A percentile compares a stretch with the other conserved stretches of the same genome.
Conservation (phyloP, 2,113 vertebrate genomes). For the Sinocyclocheilus anophthalmus region DNA sequence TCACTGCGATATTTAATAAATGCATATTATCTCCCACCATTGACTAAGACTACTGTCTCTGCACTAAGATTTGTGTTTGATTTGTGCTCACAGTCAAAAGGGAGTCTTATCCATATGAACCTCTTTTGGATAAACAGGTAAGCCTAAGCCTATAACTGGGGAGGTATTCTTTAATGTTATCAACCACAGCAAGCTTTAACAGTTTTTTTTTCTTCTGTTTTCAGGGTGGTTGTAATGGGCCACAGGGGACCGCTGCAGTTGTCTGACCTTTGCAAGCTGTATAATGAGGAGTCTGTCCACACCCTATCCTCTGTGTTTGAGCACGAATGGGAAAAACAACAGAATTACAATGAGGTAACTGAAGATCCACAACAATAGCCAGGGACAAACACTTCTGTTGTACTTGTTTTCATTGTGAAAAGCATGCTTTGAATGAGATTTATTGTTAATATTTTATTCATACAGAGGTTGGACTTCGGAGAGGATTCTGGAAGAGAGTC, state of each 20-base stretch:
- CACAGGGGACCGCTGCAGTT: slow-evolving; percentile 7
- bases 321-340: slow-evolving; percentile 14
- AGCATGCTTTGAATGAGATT: background rate
- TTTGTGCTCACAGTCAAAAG: background rate
- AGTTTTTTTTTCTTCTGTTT: background rate
- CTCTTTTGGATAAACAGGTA: background rate
- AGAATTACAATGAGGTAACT: slow-evolving; percentile 22
- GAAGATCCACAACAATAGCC: background rate
- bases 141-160: background rate
- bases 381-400: background rate
- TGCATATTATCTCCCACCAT: background rate
- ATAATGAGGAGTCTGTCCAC: slow-evolving; percentile 20
- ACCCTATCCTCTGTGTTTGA: slow-evolving; percentile 25
- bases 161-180: background rate
- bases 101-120: background rate
- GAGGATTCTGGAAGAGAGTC: background rate
- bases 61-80: background rate
- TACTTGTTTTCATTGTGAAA: background rate
- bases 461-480: slow-evolving; percentile 5
- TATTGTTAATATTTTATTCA: background rate
- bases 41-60: background rate
- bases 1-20: background rate
- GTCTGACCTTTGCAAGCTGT: slow-evolving; percentile 21
- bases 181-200: background rate
- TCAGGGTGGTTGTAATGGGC: slow-evolving; percentile 21